A percentile compares a stretch with the other conserved stretches of the same genome.
These are phyloP conservation scores for Gadus chalcogrammus DNA, from an alignment of 2,113 vertebrate genomes.

Conservation along the genomic window DNA sequence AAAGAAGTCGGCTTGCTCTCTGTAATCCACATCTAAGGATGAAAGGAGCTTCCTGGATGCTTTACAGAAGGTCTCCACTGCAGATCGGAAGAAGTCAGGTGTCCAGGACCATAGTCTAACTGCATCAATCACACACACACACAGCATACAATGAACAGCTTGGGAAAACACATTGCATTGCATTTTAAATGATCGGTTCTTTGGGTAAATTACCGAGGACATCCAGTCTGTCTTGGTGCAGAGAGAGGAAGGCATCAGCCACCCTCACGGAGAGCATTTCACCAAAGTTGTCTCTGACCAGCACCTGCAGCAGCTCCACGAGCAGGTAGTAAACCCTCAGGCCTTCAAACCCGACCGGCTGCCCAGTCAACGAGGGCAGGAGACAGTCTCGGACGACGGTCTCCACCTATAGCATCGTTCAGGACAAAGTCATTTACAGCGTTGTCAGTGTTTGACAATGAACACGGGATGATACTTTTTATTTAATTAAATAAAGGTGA, in stretches of 20 bases:
- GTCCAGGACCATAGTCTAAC: conserved; percentile 39
- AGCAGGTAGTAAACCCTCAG: too few relatives aligned
- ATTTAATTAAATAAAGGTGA: too few relatives aligned
- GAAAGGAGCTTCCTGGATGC: background rate
- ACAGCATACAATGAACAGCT: background rate
- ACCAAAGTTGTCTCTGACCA: too few relatives aligned
- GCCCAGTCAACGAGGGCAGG: too few relatives aligned
- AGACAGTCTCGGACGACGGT: too few relatives aligned
- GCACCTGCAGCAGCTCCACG: too few relatives aligned
- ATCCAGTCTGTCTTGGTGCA: conserved; percentile 4
- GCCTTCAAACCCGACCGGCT: too few relatives aligned
- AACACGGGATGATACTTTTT: background rate
- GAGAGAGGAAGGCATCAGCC: conserved; percentile 21
- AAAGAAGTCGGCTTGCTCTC: background rate
- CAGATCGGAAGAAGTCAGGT: conserved; percentile 29
- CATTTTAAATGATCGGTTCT: background rate
- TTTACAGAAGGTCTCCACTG: conserved; percentile 33
- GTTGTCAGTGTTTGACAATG: background rate
- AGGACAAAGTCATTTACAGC: too few relatives aligned
- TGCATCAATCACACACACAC: conserved; percentile 4
- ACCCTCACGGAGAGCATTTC: too few relatives aligned
- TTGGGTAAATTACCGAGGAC: conserved; percentile 31
- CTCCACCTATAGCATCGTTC: conserved; percentile 23
- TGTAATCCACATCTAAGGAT: background rate
- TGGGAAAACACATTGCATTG: too few relatives aligned